Percentiles rank a stretch among this genome's conserved stretches.
Evolutionary conservation across 1,140 invertebrate species (phyloP).

Genomic region (Apocrypta bakeri): DNA sequence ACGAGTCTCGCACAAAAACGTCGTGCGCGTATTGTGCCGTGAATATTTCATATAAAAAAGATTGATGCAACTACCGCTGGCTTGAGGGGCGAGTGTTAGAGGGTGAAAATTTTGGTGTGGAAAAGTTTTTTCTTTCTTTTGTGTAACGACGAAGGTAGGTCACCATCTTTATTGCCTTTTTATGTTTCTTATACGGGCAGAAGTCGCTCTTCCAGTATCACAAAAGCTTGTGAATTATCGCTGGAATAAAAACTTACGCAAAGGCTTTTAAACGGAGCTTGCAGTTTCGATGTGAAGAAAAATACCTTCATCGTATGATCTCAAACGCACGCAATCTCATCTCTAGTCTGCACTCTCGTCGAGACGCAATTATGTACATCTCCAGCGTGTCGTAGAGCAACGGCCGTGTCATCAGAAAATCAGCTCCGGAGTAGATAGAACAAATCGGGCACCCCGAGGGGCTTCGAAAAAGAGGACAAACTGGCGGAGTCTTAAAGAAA

Average conservation of each 20-base stretch:
- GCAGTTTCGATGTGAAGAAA: background rate
- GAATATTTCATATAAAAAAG: slow-evolving; percentile 41
- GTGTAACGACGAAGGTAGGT: background rate
- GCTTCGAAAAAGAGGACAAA: background rate
- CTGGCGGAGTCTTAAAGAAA: background rate
- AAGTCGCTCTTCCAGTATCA: background rate
- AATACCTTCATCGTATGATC: background rate
- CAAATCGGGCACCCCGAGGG: background rate
- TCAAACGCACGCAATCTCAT: background rate
- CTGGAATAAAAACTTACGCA: background rate
- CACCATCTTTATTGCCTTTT: background rate
- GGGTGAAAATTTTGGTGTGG: slow-evolving; percentile 38
- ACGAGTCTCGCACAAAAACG: slow-evolving; percentile 35
- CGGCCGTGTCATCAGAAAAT: slow-evolving; percentile 67
- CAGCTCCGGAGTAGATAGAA: slow-evolving; percentile 46
- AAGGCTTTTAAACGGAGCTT: background rate
- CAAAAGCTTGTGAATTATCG: background rate
- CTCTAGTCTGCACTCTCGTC: slow-evolving; percentile 1
- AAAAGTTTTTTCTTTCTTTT: background rate
- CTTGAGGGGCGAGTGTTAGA: background rate
- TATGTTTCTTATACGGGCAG: background rate
- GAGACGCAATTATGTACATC: slow-evolving; percentile 58
- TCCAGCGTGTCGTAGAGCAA: background rate
- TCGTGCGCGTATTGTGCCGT: slow-evolving; percentile 9
- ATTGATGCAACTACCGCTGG: slow-evolving; percentile 5